Evolutionary conservation across 2,888 invertebrate species (phyloP).

Genomic region (Gastracanthus pulcherrimus): DNA sequence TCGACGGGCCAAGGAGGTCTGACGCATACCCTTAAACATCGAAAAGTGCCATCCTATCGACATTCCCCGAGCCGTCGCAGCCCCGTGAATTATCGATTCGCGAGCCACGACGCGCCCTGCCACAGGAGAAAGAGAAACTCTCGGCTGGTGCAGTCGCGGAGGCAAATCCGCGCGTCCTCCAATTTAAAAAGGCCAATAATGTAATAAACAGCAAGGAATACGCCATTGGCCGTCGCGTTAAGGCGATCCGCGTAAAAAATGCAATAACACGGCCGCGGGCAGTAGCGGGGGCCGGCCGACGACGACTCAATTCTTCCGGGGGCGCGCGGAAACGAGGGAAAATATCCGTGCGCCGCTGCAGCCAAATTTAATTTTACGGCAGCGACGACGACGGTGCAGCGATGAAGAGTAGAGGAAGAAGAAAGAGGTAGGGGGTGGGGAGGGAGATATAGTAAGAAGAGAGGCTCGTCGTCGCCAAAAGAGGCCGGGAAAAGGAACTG

Average conservation of each 20-base stretch:
- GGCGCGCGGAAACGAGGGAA: neutral
- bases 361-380: slow-evolving; percentile 51
- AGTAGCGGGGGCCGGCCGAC: slow-evolving; percentile 4
- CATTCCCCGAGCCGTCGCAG: no score
- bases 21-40: neutral
- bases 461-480: slow-evolving; percentile 30
- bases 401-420: neutral
- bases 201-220: slow-evolving; percentile 29
- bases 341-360: slow-evolving; percentile 9
- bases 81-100: neutral
- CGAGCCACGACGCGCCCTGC: neutral
- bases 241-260: slow-evolving; percentile 44
- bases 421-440: no score
- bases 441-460: slow-evolving; percentile 5
- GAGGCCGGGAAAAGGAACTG: neutral
- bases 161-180: slow-evolving; percentile 22
- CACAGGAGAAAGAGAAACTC: neutral
- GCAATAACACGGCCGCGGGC: slow-evolving; percentile 35
- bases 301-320: slow-evolving; percentile 29
- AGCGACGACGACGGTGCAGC: neutral
- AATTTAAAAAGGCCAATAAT: slow-evolving; percentile 29
- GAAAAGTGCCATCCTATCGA: neutral
- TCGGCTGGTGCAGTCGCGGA: neutral
- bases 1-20: no score
- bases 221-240: slow-evolving; percentile 43